Evolutionary conservation across 2,113 vertebrate genomes (phyloP), one percentile per base, ranked within the genome.

Genomic region (Uria aalge): DNA sequence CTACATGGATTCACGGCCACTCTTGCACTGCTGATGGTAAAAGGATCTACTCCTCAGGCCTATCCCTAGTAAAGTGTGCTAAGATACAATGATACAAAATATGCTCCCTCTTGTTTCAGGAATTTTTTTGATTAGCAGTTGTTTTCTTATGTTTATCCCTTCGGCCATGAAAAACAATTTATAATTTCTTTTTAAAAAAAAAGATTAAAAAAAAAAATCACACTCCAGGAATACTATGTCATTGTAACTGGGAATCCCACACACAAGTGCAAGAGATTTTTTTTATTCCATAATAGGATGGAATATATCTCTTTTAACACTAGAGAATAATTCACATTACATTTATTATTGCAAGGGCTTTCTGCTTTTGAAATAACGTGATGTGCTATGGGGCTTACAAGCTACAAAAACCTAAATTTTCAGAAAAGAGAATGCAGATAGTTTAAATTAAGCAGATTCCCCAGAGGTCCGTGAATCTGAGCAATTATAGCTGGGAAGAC

Each of bases 401-500:
- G 52, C 34, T 88, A 47, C 60, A 90, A 78, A 95, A 95, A 79
- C 66, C 71, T 87, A 68, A 64, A 82, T 78, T 88, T 43, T 86
- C 73, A 90, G 74, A 78, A 72, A 92, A 82, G 43, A 84, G 47
- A 73, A 79, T 59, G 34, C 6, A 80, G 29, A 69, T 45, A 53
- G 21, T 50, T 96, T 88, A 94, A 95, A 95, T 96, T 90, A 93
- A 94, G 41, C 19, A 38, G 64, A 82, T 45, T 80, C 55, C 64
- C 82, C 32, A 72, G 50, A 4, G 63, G 9, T 45, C 83, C 21
- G 6, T 40, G 34, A 89, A 85, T 94, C 80, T 83, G n/a, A 90
- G 71, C 77, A 75, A 41, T 94, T 93, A 64, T 59, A 82, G 50
- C 50, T 85, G 22, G 36, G 52, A 92, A 95, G 66, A 52, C 20